Evolutionary conservation across 1,140 invertebrate species (phyloP).

Genomic region (Eriosoma lanigerum): DNA sequence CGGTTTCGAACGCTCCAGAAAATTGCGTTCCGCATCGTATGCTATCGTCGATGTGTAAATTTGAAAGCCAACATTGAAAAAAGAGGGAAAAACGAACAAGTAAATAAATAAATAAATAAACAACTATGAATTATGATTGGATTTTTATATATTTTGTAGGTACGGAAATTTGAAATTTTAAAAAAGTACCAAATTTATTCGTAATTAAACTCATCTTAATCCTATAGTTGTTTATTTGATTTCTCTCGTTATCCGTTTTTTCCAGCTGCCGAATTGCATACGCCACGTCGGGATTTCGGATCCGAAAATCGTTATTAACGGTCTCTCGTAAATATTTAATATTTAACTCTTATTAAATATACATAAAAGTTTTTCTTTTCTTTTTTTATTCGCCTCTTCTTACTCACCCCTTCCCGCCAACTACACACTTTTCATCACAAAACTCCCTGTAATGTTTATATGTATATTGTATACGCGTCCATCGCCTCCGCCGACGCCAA

Average conservation of each 20-base stretch:
- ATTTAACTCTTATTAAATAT: constrained; percentile 33
- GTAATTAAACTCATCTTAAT: not conserved
- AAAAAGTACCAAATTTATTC: not conserved
- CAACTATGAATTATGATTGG: constrained; percentile 1
- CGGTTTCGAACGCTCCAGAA: constrained; percentile 18
- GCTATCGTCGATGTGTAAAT: constrained; percentile 5
- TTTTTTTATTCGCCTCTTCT: too few species aligned
- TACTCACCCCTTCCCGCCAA: too few species aligned
- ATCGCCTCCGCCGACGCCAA: not conserved
- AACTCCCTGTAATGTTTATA: not conserved
- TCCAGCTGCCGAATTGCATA: not conserved
- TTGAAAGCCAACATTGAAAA: not conserved
- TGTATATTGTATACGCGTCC: not conserved
- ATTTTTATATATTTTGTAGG: not conserved
- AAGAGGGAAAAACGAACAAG: not conserved
- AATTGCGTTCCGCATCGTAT: constrained; percentile 3
- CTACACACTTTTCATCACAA: too few species aligned
- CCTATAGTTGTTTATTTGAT: not conserved
- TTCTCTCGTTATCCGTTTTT: not conserved
- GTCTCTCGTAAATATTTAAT: constrained; percentile 40
- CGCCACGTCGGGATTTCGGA: not conserved
- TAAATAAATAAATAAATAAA: not conserved
- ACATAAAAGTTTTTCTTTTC: not conserved
- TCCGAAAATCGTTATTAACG: constrained; percentile 17
- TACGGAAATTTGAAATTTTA: too few species aligned